These are phyloP conservation scores for Drosophila quadrilineata DNA, from an alignment of 1,140 invertebrate species.

Conservation along the genomic window DNA sequence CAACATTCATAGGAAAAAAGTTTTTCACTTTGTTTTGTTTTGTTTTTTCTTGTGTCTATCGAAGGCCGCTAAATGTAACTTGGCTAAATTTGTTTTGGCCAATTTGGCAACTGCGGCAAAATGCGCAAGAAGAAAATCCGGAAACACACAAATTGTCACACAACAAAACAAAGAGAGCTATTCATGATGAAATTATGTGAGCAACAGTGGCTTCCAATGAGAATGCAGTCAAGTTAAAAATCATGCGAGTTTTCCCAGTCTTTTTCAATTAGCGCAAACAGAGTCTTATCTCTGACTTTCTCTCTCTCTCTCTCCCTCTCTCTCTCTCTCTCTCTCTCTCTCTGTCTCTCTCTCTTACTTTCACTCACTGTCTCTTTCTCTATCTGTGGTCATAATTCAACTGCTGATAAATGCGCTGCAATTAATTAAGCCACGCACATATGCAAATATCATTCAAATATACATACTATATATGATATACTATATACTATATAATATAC, in stretches of 20 bases:
- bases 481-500: no score
- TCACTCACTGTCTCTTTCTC: no score
- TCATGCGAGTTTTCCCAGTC: not conserved
- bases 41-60: conserved; percentile 31
- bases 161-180: not conserved
- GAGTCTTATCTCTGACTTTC: conserved; percentile 25
- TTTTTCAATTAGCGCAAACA: conserved; percentile 21
- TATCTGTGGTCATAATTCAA: conserved; percentile 4
- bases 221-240: no score
- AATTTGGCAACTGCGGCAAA: conserved; percentile 9
- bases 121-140: not conserved
- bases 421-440: conserved; percentile 37
- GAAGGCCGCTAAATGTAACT: conserved; percentile 28
- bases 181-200: conserved; percentile 4
- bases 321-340: no score
- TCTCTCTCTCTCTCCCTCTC: no score
- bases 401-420: conserved; percentile 32
- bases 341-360: no score
- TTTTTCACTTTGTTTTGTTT: no score
- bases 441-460: conserved; percentile 42
- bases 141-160: conserved; percentile 4
- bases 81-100: conserved; percentile 16
- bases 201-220: no score
- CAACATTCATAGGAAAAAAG: conserved; percentile 24
- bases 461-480: no score